Conservation (phyloP, 2,797 vertebrate genomes). For the Iguana delicatissima region DNA sequence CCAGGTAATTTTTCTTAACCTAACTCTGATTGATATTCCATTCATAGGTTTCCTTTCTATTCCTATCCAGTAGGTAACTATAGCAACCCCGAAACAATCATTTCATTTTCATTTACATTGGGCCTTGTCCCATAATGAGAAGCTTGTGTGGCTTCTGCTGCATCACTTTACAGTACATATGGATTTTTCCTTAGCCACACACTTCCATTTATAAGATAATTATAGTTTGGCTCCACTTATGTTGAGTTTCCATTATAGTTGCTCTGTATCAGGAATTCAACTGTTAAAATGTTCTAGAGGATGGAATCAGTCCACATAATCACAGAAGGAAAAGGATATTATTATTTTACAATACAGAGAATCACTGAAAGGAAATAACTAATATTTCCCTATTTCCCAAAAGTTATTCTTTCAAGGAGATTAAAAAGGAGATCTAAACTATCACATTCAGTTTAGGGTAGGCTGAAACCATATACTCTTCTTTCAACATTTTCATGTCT, state of each 20-base stretch:
- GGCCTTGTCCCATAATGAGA: constrained; percentile 11
- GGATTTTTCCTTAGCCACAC: constrained; percentile 26
- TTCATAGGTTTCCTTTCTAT: background rate
- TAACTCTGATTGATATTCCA: constrained; percentile 3
- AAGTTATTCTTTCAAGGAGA: background rate
- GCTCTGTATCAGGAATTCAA: background rate
- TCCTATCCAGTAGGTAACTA: constrained; percentile 19
- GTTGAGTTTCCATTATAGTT: constrained; percentile 26
- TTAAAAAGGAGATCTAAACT: background rate
- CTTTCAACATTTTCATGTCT: background rate
- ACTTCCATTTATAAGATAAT: background rate
- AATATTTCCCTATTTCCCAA: background rate
- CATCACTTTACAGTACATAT: constrained; percentile 11
- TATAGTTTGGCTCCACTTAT: constrained; percentile 30
- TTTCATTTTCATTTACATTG: constrained; percentile 29
- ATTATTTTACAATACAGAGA: background rate
- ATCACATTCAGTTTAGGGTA: background rate
- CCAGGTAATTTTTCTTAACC: constrained; percentile 9
- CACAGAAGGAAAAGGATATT: background rate
- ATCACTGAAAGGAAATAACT: background rate
- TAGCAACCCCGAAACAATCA: constrained; percentile 19
- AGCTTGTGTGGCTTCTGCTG: constrained; percentile 36
- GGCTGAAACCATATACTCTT: constrained; percentile 7
- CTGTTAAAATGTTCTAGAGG: background rate
- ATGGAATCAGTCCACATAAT: constrained; percentile 10